Percentiles rank a stretch among this genome's conserved stretches.
phyloP scores from a whole-genome alignment of 1,140 invertebrate species.

The Mya arenaria region DNA sequence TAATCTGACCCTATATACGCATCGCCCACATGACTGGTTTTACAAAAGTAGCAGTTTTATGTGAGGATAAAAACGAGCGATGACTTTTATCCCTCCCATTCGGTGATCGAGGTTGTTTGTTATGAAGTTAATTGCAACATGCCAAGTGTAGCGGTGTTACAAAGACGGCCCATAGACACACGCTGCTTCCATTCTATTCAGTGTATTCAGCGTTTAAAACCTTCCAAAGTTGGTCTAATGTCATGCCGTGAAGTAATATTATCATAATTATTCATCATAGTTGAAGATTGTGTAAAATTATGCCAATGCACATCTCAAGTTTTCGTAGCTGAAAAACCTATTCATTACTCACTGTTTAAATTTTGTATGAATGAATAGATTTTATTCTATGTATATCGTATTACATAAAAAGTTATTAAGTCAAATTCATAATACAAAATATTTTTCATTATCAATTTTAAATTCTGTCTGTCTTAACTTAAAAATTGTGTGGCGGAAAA shows the following conservation, averaged over 20 bases:
- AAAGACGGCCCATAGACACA: not conserved
- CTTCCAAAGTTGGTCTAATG: conserved; percentile 15
- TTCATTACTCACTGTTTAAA: not conserved
- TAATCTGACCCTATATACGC: conserved; percentile 34
- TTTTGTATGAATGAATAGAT: not conserved
- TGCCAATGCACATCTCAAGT: conserved; percentile 23
- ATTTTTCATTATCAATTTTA: too few relatives aligned
- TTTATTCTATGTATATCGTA: not conserved
- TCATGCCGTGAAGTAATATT: conserved; percentile 16
- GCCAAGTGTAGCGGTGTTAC: conserved; percentile 23
- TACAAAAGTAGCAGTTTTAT: conserved; percentile 30
- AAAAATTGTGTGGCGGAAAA: too few relatives aligned
- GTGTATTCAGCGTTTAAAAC: not conserved
- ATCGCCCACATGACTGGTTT: conserved; percentile 1
- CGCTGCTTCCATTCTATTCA: conserved; percentile 11
- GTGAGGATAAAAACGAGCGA: conserved; percentile 4
- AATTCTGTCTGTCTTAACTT: too few relatives aligned
- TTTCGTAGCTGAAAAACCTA: not conserved
- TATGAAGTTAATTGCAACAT: conserved; percentile 46
- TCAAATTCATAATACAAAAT: not conserved
- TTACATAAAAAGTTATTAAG: not conserved
- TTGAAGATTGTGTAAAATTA: conserved; percentile 36
- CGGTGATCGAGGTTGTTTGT: conserved; percentile 15
- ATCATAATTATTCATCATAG: conserved; percentile 28
- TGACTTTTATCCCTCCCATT: not conserved